Percentiles rank a stretch among this genome's conserved stretches.
These are phyloP conservation scores for Pterocles burchelli DNA, from an alignment of 2,113 vertebrate species.

Conservation along the genomic window DNA sequence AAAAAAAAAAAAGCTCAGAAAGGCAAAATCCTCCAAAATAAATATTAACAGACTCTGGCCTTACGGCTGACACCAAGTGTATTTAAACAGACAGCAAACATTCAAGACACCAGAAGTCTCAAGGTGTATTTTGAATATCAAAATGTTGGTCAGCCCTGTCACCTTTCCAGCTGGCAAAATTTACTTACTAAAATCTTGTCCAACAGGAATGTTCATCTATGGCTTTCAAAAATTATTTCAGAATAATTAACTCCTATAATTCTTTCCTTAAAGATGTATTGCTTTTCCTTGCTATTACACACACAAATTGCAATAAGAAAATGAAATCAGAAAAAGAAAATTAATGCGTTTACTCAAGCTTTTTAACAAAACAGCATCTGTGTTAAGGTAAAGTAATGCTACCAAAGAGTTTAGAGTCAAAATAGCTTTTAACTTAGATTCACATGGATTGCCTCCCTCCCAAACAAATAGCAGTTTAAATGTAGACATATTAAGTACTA, in stretches of 20 bases:
- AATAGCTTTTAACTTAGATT: neutral
- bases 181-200: neutral
- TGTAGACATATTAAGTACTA: neutral
- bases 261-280: neutral
- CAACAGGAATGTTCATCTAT: fast-evolving
- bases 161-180: neutral
- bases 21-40: neutral
- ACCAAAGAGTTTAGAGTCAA: neutral
- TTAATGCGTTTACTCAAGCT: neutral
- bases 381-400: neutral
- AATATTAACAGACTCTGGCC: neutral
- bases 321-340: neutral
- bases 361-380: neutral
- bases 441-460: neutral
- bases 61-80: neutral
- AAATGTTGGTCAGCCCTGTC: neutral
- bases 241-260: neutral
- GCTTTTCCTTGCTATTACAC: neutral
- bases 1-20: neutral
- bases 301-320: neutral
- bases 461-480: neutral
- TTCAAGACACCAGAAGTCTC: neutral
- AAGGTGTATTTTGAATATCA: neutral
- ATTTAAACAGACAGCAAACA: neutral
- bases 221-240: neutral